phyloP scores from a whole-genome alignment of 2,888 invertebrate genomes.

The Drosophila atripex region DNA sequence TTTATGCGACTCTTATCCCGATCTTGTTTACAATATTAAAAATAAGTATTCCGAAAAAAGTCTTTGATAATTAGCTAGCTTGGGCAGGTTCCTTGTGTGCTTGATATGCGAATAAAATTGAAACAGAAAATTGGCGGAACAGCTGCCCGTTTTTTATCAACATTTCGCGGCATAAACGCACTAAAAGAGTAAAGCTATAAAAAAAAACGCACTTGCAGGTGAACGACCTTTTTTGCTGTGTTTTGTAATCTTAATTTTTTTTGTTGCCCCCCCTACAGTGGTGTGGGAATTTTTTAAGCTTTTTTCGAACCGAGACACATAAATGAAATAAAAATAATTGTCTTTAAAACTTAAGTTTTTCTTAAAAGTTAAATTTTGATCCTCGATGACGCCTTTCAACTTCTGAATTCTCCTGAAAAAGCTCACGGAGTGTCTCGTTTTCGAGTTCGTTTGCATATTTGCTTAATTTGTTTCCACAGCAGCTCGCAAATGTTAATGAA shows the following conservation, averaged over 20 bases:
- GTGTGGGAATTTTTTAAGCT: conserved; percentile 26
- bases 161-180: conserved; percentile 37
- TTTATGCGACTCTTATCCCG: conserved; percentile 21
- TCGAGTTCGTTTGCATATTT: conserved; percentile 68
- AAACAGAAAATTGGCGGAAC: neutral
- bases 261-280: conserved; percentile 21
- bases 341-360: no score
- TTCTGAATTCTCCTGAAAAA: neutral
- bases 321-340: no score
- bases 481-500: conserved; percentile 69
- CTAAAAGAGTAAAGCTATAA: conserved; percentile 33
- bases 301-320: no score
- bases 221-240: conserved; percentile 78
- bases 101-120: neutral
- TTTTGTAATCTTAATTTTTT: conserved; percentile 72
- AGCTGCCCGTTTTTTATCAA: neutral
- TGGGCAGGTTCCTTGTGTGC: neutral
- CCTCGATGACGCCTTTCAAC: conserved; percentile 27
- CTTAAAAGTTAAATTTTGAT: conserved; percentile 7
- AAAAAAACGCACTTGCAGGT: conserved; percentile 66
- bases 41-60: no score
- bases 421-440: conserved; percentile 25
- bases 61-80: neutral
- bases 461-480: conserved; percentile 65
- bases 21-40: neutral